Base-by-base conservation (phyloP, 2,888 invertebrate species). In the Lasius platythorax region DNA sequence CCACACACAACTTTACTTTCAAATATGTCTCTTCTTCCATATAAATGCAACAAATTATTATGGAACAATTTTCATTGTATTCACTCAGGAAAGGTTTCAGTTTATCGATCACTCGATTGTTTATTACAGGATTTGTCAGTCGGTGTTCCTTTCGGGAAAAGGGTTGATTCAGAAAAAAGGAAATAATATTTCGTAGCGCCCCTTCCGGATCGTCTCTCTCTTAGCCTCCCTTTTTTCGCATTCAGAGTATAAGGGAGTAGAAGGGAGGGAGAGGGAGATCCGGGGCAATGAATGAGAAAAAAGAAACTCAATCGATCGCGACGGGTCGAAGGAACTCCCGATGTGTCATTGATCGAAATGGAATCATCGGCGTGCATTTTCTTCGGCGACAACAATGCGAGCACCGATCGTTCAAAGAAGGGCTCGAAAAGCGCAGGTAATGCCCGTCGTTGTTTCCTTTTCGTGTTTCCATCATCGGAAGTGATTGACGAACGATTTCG, bases 281-380 rank as follows among this genome's bases (percentile, higher is more conserved):
- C 75, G 81, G 81, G 33, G 72, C 89, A 87, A 90, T 89, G 90
- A 89, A 90, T 88, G 85, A 89, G 83, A 88, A 87, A 88, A 86
- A 87, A 83, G 84, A 87, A 89, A 91, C 88, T 90, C 89, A 78
- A 92, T 92, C 92, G 91, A 92, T 91, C 87, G 90, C 78, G 82
- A 84, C 82, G 68, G 73, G 61, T 46, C 73, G 73, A 74, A 79
- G 87, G 83, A 85, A 82, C 83, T 72, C 81, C 68, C 85, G 73
- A 89, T 76, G 76, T 89, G 90, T 90, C 89, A 88, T 86, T 82
- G 91, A 91, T 91, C 88, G 89, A 83, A 87, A 92, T 78, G 82
- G 88, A 87, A 90, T 89, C 85, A 91, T 91, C 90, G 87, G 67
- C 82, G 73, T 85, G 50, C 82, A 67, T 87, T 87, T 87, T 86